These are phyloP conservation scores for Oceanodroma tethys DNA, from an alignment of 2,113 vertebrate species.

Conservation along the genomic window DNA sequence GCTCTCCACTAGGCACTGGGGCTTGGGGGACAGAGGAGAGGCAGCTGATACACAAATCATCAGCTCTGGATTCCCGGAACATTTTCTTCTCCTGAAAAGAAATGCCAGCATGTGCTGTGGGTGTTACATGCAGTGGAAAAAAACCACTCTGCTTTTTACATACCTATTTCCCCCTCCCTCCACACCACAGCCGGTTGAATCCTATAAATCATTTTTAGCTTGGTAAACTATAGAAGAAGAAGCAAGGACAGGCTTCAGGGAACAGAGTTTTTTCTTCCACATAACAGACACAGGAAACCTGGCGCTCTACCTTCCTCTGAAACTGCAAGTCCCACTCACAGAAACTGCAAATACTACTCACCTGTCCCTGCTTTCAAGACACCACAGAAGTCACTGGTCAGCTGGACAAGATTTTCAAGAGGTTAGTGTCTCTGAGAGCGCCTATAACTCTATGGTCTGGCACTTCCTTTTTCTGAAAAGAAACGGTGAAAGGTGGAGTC, in stretches of 20 bases:
- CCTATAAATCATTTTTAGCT: not conserved
- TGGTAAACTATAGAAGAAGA: not conserved
- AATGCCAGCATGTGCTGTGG: not conserved
- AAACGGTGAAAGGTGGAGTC: not conserved
- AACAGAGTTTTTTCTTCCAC: not conserved
- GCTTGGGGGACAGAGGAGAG: not conserved
- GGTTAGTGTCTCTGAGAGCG: rapidly evolving
- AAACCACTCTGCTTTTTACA: rapidly evolving
- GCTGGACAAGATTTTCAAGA: not conserved
- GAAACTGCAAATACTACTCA: not conserved
- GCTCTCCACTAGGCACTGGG: not conserved
- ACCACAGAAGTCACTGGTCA: not conserved
- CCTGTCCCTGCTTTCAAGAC: not conserved
- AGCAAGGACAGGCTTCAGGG: not conserved
- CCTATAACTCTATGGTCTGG: not conserved
- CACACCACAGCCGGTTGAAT: not conserved
- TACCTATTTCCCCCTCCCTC: not conserved
- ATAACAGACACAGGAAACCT: not conserved
- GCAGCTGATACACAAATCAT: rapidly evolving
- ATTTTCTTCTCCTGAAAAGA: not conserved
- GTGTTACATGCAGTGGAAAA: not conserved
- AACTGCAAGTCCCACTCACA: not conserved
- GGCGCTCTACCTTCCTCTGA: not conserved
- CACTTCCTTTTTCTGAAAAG: not conserved
- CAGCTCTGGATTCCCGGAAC: not conserved